Evolutionary conservation across 92 coral and sea anemone species (phyloP), one percentile per base, ranked within the genome.

Genomic region (Pocillopora grandis): DNA sequence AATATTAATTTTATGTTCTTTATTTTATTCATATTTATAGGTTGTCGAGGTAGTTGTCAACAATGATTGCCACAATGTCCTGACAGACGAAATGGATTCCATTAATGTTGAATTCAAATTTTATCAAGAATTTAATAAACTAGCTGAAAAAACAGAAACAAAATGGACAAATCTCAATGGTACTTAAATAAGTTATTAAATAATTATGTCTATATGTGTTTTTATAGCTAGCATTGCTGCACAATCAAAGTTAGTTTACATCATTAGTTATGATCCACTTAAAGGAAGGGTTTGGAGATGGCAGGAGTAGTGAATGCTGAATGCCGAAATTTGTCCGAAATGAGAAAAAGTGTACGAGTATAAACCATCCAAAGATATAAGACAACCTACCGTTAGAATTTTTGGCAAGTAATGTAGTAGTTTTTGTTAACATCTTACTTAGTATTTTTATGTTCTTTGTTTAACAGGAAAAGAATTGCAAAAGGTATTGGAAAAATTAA

Each of bases 391-490:
- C 27, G 27, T 27, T 27, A 27, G 27, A 27, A 27, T 27, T 27
- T 27, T 27, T 27, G 0, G 27, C 27, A 27, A 27, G 27, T 27
- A 27, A 27, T 27, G 27, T 27, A 27, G 27, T 27, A 27, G 27
- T 27, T 27, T 27, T 0, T 27, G 27, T 27, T 27, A 27, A 27
- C 27, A 27, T 27, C 27, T 27, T 27, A 27, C 0, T 27, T 27
- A 58, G 61, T 58, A 58, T 9, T 58, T 58, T 58, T 9, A 9
- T 13, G 10, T 58, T 9, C 14, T 58, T 58, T 58, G 61, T 13
- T 58, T 58, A 58, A 58, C 61, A 9, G 86, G 86, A 21, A 71
- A 82, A 57, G 60, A 82, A 63, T 72, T 82, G n/a, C 23, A 82
- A 63, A 81, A 31, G 27, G 86, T 82, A 58, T 33, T 82, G 21